Conservation (phyloP, 1,140 invertebrate genomes). For the Aporrectodea caliginosa region DNA sequence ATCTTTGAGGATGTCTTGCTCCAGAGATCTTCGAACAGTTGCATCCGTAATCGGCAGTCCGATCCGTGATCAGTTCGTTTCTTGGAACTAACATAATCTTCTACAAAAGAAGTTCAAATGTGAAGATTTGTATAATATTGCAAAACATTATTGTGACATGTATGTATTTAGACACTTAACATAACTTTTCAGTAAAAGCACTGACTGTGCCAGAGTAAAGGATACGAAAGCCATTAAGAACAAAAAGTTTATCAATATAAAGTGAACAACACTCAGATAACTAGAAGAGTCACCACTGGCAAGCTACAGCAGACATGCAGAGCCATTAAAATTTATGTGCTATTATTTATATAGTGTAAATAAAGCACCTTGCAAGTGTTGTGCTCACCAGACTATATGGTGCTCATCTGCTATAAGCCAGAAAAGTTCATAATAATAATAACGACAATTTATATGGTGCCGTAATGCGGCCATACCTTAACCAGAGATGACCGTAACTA, state of each 20-base stretch:
- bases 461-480: no score
- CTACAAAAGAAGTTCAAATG: neutral
- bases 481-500: no score
- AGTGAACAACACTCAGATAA: neutral
- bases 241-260: neutral
- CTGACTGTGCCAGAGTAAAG: neutral
- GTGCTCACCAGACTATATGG: no score
- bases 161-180: neutral
- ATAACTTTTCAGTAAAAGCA: neutral
- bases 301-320: no score
- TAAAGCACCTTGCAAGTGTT: no score
- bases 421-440: no score
- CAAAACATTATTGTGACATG: neutral
- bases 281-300: no score
- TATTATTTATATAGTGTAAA: no score
- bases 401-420: no score
- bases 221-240: neutral
- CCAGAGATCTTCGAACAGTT: neutral
- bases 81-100: neutral
- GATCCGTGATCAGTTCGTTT: neutral
- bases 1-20: neutral
- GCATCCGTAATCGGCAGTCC: neutral
- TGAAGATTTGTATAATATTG: neutral
- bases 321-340: no score
- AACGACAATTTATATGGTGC: no score